These are phyloP conservation scores for Xestia ashworthii DNA, from an alignment of 2,888 invertebrate species.

Conservation along the genomic window DNA sequence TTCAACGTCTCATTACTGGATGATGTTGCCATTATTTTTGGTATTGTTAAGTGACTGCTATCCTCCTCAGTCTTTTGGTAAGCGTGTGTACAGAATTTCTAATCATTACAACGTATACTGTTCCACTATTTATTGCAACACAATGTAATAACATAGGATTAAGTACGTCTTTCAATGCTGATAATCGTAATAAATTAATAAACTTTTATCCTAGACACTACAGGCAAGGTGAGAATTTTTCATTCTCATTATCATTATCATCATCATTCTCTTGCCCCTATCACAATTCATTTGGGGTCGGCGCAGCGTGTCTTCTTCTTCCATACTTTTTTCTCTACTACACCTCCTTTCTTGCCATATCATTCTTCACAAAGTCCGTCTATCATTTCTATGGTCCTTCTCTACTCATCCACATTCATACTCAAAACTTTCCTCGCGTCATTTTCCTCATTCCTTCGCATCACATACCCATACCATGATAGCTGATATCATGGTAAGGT, in stretches of 20 bases:
- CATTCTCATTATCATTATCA: no score
- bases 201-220: not conserved
- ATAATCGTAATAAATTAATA: not conserved
- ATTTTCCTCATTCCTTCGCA: no score
- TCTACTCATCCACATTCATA: no score
- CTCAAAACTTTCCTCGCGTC: no score
- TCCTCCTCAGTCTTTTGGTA: constrained; percentile 89
- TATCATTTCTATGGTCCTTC: no score
- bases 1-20: constrained; percentile 95
- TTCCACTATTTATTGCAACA: not conserved
- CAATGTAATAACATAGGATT: not conserved
- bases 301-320: no score
- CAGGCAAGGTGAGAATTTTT: not conserved
- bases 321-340: no score
- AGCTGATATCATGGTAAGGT: not conserved
- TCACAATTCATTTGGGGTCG: no score
- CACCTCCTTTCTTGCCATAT: no score
- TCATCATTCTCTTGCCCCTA: no score
- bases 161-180: not conserved
- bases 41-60: constrained; percentile 92
- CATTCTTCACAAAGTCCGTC: no score
- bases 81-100: constrained; percentile 70
- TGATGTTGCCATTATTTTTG: constrained; percentile 93
- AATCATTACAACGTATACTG: not conserved
- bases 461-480: no score